phyloP scores from a whole-genome alignment of 2,113 vertebrate genomes.

The Oreochromis tanganicae region DNA sequence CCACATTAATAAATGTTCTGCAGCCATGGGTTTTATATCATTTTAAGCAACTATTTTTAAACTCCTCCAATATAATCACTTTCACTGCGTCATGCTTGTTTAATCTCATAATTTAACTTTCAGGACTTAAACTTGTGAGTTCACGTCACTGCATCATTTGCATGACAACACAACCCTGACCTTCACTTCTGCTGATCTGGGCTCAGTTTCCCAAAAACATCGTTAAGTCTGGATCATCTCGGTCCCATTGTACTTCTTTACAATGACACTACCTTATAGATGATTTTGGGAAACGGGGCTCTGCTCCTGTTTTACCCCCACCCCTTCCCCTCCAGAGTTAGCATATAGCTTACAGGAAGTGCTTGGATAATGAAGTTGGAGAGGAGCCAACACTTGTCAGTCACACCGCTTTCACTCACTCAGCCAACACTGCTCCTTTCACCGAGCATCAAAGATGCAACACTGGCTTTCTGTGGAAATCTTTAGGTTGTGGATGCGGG shows the following conservation, averaged over 20 bases:
- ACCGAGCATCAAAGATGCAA: background rate
- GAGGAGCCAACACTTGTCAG: conserved; percentile 34
- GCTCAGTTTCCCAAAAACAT: background rate
- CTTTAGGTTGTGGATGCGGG: background rate
- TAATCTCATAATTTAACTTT: background rate
- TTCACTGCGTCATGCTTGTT: rapidly evolving
- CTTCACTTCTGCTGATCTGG: background rate
- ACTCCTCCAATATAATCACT: background rate
- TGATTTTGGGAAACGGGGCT: background rate
- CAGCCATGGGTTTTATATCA: background rate
- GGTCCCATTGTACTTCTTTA: background rate
- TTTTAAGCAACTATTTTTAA: background rate
- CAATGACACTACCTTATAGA: background rate
- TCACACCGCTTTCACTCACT: conserved; percentile 46
- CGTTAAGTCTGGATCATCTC: background rate
- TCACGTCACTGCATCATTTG: background rate
- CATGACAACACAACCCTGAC: background rate
- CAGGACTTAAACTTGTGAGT: background rate
- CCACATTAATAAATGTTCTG: background rate
- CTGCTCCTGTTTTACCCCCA: background rate
- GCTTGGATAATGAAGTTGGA: conserved; percentile 42
- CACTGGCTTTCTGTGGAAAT: background rate
- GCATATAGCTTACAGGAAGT: conserved; percentile 40
- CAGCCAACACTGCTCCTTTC: conserved; percentile 27
- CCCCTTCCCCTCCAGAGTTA: background rate